Percentiles rank a stretch among this genome's conserved stretches.
These are phyloP conservation scores for Sesia bembeciformis DNA, from an alignment of 2,888 invertebrate genomes.

Conservation along the genomic window DNA sequence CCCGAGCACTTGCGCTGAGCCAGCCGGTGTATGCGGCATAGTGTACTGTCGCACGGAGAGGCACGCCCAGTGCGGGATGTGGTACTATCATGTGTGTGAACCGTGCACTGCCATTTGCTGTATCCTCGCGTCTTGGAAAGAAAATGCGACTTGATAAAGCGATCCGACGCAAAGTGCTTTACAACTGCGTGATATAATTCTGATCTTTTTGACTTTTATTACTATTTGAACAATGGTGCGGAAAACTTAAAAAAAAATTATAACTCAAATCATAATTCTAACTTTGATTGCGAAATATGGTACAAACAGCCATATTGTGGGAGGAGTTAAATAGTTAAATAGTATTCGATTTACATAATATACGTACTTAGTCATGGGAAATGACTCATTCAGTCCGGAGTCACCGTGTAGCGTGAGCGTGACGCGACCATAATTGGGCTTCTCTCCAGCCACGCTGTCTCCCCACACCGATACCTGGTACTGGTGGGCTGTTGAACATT, in stretches of 20 bases:
- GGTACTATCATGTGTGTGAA: slow-evolving; percentile 90
- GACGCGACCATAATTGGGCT: slow-evolving; percentile 84
- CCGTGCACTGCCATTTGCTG: slow-evolving; percentile 80
- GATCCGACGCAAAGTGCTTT: neutral
- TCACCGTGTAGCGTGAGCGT: slow-evolving; percentile 87
- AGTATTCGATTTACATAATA: neutral
- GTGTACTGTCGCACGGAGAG: slow-evolving; percentile 81
- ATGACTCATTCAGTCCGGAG: slow-evolving; percentile 89
- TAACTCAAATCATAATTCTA: no score
- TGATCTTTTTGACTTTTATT: neutral
- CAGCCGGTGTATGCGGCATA: slow-evolving; percentile 94
- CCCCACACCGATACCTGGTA: slow-evolving; percentile 89
- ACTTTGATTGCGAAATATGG: no score
- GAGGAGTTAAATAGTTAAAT: no score
- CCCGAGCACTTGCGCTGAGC: slow-evolving; percentile 87
- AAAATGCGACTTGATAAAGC: neutral
- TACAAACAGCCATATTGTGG: no score
- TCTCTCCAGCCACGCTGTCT: slow-evolving; percentile 63
- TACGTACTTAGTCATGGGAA: slow-evolving; percentile 86
- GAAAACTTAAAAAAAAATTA: no score
- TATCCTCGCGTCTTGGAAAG: slow-evolving; percentile 81
- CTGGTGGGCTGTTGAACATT: slow-evolving; percentile 81
- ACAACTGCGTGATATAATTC: neutral
- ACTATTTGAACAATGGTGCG: no score
- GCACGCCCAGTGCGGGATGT: slow-evolving; percentile 87